phyloP scores from a whole-genome alignment of 2,797 vertebrate species.

The Mionectes olivaceus region DNA sequence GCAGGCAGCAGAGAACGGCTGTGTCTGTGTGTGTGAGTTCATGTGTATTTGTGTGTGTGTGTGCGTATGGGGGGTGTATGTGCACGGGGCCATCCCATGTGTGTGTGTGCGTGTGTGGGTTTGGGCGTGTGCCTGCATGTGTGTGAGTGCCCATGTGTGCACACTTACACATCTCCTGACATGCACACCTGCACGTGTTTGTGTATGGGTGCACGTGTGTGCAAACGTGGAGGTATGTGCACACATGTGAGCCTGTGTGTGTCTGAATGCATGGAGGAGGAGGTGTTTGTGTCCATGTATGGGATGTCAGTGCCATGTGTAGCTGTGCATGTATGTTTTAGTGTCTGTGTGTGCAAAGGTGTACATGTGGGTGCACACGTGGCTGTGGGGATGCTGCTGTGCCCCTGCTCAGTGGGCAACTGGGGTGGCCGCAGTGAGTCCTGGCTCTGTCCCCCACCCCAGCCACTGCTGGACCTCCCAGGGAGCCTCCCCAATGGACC shows the following conservation, averaged over 20 bases:
- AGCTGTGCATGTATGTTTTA: too few species aligned
- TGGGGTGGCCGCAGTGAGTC: rapidly evolving
- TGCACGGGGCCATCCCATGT: neutral
- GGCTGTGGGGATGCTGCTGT: neutral
- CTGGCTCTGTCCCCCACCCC: neutral
- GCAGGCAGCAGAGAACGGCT: rapidly evolving
- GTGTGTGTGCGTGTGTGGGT: neutral
- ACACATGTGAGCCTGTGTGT: neutral
- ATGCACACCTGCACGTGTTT: neutral
- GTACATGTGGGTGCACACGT: rapidly evolving
- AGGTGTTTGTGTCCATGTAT: rapidly evolving
- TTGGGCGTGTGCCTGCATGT: too few species aligned
- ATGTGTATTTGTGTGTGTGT: rapidly evolving
- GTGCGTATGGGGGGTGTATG: rapidly evolving
- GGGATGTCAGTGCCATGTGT: rapidly evolving
- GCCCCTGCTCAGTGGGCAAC: rapidly evolving
- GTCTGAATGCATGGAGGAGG: neutral
- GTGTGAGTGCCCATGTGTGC: rapidly evolving
- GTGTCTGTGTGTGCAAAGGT: neutral
- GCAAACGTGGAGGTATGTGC: rapidly evolving
- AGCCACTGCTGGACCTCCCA: neutral
- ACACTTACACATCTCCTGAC: neutral
- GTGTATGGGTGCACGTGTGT: rapidly evolving
- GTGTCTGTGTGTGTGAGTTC: neutral
- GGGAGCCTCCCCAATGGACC: neutral